Evolutionary conservation across 2,888 invertebrate species (phyloP).

Genomic region (Gortyna flavago): DNA sequence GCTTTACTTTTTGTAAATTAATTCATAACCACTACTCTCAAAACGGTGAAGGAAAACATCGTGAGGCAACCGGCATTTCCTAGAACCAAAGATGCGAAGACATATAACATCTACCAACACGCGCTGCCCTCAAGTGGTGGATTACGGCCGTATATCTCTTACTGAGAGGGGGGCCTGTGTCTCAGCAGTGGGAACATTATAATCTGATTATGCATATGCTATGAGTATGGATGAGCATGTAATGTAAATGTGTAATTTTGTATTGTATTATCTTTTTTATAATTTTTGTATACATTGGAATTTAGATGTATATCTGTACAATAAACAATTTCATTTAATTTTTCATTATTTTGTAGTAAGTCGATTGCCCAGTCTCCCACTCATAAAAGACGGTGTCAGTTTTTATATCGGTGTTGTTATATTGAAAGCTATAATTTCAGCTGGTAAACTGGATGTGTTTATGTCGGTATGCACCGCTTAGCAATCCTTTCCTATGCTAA

Average conservation of each 20-base stretch:
- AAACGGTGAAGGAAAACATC: neutral
- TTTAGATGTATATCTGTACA: neutral
- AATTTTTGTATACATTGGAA: neutral
- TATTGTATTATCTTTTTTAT: neutral
- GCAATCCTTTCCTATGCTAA: conserved; percentile 17
- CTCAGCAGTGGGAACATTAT: neutral
- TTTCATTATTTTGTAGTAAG: neutral
- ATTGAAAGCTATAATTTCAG: neutral
- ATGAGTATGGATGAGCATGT: too few species aligned
- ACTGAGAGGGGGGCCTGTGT: neutral
- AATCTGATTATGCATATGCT: too few species aligned
- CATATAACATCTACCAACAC: neutral
- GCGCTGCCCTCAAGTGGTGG: neutral
- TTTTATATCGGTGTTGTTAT: neutral
- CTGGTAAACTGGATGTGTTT: conserved; percentile 20
- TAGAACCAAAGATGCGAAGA: too few species aligned
- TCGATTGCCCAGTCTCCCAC: too few species aligned
- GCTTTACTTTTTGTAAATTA: neutral
- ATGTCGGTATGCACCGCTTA: neutral
- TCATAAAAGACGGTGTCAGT: neutral
- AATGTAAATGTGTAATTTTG: too few species aligned
- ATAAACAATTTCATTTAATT: neutral
- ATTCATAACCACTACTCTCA: neutral
- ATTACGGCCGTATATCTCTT: neutral
- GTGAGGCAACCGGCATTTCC: neutral